phyloP scores from a whole-genome alignment of 2,113 vertebrate species.

The Oenanthe melanoleuca region DNA sequence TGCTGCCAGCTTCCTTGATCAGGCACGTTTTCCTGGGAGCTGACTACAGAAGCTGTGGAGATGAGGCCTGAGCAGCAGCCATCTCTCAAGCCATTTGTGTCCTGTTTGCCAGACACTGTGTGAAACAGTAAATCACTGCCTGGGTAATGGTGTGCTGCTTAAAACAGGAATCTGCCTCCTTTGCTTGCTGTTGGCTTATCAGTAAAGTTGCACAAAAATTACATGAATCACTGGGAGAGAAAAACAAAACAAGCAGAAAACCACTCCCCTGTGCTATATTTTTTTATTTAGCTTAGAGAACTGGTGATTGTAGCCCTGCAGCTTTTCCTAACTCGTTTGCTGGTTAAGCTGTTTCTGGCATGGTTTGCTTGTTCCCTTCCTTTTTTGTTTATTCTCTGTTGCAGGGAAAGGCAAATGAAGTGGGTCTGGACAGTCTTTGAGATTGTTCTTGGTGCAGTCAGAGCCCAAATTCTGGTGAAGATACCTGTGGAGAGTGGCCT shows the following conservation, averaged over 20 bases:
- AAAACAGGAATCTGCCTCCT: neutral
- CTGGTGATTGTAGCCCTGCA: neutral
- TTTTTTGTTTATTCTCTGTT: neutral
- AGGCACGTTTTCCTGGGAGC: neutral
- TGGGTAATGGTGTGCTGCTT: neutral
- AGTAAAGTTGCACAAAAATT: neutral
- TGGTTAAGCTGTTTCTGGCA: neutral
- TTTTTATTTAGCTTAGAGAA: neutral
- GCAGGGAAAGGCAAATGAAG: neutral
- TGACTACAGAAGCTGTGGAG: neutral
- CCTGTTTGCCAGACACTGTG: neutral
- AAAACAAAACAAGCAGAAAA: neutral
- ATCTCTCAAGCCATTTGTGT: neutral
- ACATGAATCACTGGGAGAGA: neutral
- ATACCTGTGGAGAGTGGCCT: neutral
- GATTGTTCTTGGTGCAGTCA: neutral
- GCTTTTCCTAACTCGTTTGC: neutral
- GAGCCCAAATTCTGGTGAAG: neutral
- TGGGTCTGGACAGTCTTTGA: neutral
- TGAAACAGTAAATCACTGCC: neutral
- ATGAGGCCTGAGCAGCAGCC: neutral
- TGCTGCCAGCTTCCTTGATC: neutral
- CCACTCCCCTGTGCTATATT: neutral
- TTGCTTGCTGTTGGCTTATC: neutral
- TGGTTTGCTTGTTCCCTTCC: neutral